Conservation (phyloP, 1,140 invertebrate species). For the Idris sp. region DNA sequence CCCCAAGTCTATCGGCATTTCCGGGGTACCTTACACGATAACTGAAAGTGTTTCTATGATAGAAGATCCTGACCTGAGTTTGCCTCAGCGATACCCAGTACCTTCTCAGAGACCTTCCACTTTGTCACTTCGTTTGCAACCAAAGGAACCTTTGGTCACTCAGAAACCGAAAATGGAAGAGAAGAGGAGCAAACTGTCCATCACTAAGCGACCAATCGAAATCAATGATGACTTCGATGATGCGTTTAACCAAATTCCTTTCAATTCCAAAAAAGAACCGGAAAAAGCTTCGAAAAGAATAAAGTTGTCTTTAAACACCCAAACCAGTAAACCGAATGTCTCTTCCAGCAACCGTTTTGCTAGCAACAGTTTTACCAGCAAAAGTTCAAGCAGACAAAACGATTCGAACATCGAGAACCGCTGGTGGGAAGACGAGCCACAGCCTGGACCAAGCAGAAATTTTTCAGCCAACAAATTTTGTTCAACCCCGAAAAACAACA, state of each 20-base stretch:
- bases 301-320: constrained; percentile 9
- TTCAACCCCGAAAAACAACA: no score
- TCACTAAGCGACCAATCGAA: constrained; percentile 2
- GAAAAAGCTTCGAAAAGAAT: not conserved
- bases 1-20: constrained; percentile 6
- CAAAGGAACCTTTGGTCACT: no score
- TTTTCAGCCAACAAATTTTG: no score
- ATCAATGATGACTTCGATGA: constrained; percentile 19
- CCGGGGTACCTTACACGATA: not conserved
- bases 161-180: not conserved
- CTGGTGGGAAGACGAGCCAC: not conserved
- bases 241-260: not conserved
- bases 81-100: not conserved
- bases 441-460: no score
- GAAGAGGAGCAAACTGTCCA: not conserved
- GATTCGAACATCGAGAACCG: not conserved
- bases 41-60: not conserved
- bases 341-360: not conserved
- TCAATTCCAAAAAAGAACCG: constrained; percentile 5
- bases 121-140: no score
- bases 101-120: not conserved
- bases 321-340: not conserved
- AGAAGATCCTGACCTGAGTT: not conserved
- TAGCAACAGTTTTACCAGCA: not conserved
- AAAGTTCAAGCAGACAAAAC: not conserved